These are phyloP conservation scores for Acridotheres tristis DNA, from an alignment of 2,797 vertebrate species.

Conservation along the genomic window DNA sequence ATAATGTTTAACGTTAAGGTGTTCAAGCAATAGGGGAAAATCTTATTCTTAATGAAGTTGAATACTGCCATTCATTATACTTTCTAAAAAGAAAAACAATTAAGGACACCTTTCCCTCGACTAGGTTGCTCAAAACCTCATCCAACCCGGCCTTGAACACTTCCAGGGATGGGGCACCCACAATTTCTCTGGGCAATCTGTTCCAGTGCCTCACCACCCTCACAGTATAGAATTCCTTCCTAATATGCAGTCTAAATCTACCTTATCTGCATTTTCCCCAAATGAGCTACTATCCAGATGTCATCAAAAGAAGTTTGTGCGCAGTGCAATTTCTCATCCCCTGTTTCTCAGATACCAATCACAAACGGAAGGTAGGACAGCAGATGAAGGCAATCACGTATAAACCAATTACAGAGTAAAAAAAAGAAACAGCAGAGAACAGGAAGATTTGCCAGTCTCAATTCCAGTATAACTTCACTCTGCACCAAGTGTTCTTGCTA, in stretches of 20 bases:
- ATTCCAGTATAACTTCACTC: background rate
- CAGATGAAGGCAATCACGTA: rapidly evolving
- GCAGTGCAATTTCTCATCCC: background rate
- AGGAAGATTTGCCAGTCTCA: background rate
- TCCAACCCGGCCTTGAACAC: background rate
- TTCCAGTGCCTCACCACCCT: background rate
- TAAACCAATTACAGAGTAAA: background rate
- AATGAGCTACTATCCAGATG: background rate
- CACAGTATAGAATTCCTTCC: background rate
- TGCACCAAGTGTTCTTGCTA: background rate
- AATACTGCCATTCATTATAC: background rate
- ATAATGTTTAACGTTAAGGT: constrained; percentile 35
- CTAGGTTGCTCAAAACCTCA: background rate
- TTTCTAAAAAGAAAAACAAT: background rate
- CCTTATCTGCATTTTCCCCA: background rate
- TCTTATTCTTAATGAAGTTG: constrained; percentile 12
- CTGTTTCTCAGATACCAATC: background rate
- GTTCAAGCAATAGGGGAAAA: constrained; percentile 20
- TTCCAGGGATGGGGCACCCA: background rate
- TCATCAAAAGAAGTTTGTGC: background rate
- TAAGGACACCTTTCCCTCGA: background rate
- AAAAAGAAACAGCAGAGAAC: background rate
- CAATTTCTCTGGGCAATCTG: background rate
- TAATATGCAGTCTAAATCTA: background rate
- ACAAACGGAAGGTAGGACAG: background rate